These are phyloP conservation scores for Psittacula echo DNA, from an alignment of 2,797 vertebrate genomes.

Conservation along the genomic window DNA sequence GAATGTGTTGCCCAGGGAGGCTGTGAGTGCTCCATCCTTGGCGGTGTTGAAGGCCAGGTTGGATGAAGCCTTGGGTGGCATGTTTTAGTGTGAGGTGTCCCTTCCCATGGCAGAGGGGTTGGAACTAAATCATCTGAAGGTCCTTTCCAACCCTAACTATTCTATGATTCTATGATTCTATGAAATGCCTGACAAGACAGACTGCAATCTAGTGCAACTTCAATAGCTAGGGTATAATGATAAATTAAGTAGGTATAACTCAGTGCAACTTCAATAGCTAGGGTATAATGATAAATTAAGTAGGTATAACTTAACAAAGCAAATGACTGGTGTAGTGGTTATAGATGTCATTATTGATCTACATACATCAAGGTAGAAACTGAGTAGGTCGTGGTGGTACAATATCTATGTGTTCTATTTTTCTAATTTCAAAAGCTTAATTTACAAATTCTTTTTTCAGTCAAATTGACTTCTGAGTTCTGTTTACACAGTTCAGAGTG, in stretches of 20 bases:
- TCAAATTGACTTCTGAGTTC: not conserved
- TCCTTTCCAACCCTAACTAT: no score
- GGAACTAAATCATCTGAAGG: no score
- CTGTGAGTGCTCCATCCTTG: no score
- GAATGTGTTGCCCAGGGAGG: no score
- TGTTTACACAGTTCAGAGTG: not conserved
- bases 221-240: not conserved
- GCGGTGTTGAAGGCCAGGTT: no score
- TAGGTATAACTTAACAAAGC: not conserved
- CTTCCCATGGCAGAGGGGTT: no score
- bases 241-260: no score
- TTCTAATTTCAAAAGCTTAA: not conserved
- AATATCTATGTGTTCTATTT: not conserved
- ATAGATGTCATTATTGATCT: not conserved
- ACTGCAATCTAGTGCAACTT: not conserved
- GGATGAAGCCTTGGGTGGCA: no score
- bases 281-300: not conserved
- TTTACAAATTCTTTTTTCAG: not conserved
- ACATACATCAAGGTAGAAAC: not conserved
- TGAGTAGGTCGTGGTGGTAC: rapidly evolving
- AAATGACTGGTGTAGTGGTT: not conserved
- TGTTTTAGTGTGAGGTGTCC: no score
- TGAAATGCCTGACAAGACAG: not conserved
- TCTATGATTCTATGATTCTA: no score
- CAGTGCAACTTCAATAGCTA: not conserved